phyloP scores from a whole-genome alignment of 2,888 invertebrate species.

The Ditula angustiorana region DNA sequence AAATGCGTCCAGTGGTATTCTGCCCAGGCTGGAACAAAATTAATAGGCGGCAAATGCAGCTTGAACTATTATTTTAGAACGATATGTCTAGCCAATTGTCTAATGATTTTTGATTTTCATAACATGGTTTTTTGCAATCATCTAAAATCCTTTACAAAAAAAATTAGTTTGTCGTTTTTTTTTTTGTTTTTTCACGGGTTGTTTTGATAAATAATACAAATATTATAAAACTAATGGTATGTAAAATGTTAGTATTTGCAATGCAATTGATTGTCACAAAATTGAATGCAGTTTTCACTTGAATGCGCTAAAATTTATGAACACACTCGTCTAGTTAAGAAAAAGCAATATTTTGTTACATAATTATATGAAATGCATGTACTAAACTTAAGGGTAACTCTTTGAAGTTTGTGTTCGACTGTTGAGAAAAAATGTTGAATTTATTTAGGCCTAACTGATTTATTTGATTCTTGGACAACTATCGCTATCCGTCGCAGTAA shows the following conservation, averaged over 20 bases:
- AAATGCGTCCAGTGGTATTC: no score
- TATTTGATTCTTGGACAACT: slow-evolving; percentile 25
- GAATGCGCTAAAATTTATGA: slow-evolving; percentile 11
- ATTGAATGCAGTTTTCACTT: slow-evolving; percentile 13
- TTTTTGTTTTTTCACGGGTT: no score
- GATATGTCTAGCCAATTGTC: no score
- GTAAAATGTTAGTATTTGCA: background rate
- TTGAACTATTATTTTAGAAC: no score
- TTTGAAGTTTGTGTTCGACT: slow-evolving; percentile 6
- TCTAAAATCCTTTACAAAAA: background rate
- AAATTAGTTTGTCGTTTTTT: background rate
- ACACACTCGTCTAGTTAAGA: slow-evolving; percentile 49
- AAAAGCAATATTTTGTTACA: slow-evolving; percentile 62
- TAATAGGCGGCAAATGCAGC: no score
- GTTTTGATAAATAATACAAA: no score
- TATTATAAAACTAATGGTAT: no score
- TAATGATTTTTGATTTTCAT: no score
- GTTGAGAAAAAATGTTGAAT: slow-evolving; percentile 11
- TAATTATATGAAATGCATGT: slow-evolving; percentile 40
- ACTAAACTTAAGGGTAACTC: slow-evolving; percentile 20
- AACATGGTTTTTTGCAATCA: no score
- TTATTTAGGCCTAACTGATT: slow-evolving; percentile 40
- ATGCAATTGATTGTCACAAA: background rate
- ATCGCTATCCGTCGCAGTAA: slow-evolving; percentile 35
- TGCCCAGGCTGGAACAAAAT: no score